A percentile compares a stretch with the other conserved stretches of the same genome.
Conservation (phyloP, 2,888 invertebrate genomes). For the Bimastos eiseni region DNA sequence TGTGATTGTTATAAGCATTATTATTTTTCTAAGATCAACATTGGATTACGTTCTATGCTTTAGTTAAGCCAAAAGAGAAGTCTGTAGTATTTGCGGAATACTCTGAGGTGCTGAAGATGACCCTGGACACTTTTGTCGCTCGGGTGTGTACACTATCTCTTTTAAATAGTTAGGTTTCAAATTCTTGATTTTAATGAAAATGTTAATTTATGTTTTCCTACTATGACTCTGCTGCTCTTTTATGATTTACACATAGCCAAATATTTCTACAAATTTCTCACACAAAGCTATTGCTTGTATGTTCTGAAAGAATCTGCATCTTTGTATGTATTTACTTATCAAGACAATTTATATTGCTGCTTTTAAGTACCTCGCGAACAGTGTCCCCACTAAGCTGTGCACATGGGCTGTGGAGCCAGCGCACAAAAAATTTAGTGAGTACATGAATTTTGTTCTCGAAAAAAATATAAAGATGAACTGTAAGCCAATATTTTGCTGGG, state of each 20-base stretch:
- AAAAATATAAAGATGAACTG: too few species aligned
- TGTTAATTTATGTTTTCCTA: not conserved
- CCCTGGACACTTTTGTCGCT: not conserved
- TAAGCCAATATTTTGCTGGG: too few species aligned
- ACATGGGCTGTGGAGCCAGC: too few species aligned
- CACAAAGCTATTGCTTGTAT: not conserved
- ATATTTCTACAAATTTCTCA: not conserved
- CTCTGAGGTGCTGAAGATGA: conserved; percentile 7
- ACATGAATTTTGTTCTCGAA: too few species aligned
- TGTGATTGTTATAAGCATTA: too few species aligned
- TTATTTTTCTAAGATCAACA: too few species aligned
- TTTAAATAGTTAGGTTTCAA: not conserved
- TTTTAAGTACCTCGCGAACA: too few species aligned
- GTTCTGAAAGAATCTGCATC: not conserved
- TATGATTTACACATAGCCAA: not conserved
- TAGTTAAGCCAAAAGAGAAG: conserved; percentile 26
- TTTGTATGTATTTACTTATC: too few species aligned
- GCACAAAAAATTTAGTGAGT: too few species aligned
- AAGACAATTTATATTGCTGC: too few species aligned
- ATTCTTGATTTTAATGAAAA: not conserved
- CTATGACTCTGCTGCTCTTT: not conserved
- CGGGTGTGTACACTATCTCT: not conserved
- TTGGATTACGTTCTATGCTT: not conserved
- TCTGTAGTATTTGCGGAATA: conserved; percentile 16
- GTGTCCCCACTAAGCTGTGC: too few species aligned